Base-by-base conservation (phyloP, 2,888 invertebrate genomes). In the Petrophora chlorosata region DNA sequence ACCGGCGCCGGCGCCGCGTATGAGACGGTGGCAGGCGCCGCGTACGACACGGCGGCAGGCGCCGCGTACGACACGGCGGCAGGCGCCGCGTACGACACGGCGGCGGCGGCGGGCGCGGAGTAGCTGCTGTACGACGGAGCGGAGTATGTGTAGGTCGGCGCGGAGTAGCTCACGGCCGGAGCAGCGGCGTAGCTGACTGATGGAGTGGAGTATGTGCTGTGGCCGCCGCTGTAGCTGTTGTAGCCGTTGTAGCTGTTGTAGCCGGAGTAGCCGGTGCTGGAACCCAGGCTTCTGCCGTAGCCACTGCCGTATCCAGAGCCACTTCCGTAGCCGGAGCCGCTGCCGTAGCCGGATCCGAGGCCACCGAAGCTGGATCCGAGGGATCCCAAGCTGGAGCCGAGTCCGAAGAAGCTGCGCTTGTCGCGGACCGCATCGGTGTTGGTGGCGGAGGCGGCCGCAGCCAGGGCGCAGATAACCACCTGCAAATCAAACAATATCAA, bases 351-450 rank as follows among this genome's bases (percentile, higher is more conserved):
- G 29, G 47, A 45, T 28, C 43, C 34, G 7, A 38, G 16, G 19
- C 48, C 32, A 25, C 48, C 29, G 25, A 16, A 29, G 7, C 54
- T 43, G 14, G 22, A 51, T 14, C 57, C 45, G 35, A 38, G 42
- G 36, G 32, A 41, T 15, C 16, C 34, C 22, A 43, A 32, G 36
- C 29, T 26, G 44, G 42, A 38, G 16, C 59, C 61, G 9, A 60
- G 61, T 12, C 65, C 68, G 43, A 70, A 56, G 52, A 66, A 65
- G 43, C 73, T 74, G 33, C 81, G 76, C 65, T 80, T 81, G 22
- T 61, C 63, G 2, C 78, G 79, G 2, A 53, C 53, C 9, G 69
- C 59, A 38, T 50, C 53, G 8, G 67, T 69, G 35, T 56, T 33
- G 8, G 36, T 45, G 9, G 61, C 63, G 13, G 61, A 45, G 7